Base-by-base conservation (phyloP, 2,797 vertebrate genomes). In the Ataeniobius toweri region DNA sequence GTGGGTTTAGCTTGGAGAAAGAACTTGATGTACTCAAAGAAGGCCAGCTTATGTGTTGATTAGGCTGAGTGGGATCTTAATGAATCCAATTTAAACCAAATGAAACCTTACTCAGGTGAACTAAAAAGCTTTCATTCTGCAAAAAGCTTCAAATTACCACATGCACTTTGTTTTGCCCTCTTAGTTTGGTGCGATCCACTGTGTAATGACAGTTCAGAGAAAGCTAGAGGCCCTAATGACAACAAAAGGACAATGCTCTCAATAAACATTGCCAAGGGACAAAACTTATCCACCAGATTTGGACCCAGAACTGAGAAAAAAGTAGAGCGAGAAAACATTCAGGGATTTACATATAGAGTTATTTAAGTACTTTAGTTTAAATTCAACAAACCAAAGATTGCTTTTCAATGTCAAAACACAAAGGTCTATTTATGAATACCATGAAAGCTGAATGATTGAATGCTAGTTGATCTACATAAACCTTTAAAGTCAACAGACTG, bases 401-500 rank as follows among this genome's bases (percentile, higher is more conserved):
- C 26, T 68, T 26, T 46, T 14, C 2, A 68, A n/a, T 26, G 6
- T 46, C 24, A 69, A 46, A 48, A 69, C 13, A 48, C 67, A 69
- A 48, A 69, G n/a, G 3, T 26, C 13, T 8, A 8, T 69, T 69
- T 22, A 46, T 46, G n/a, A n/a, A 16, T 69, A 48, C 6, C 41
- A 46, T 69, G 13, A 48, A 46, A 69, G 16, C 9, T 50, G 14
- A 46, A 61, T 28, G 51, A 26, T 26, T n/a, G 61, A 88, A 71
- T 46, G 51, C 18, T 1, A 44, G 79, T 80, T 79, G 77, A 86
- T 78, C 78, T 46, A 73, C 75, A 13, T 74, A 80, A 80, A 83
- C 74, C 80, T 44, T 71, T 73, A 77, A 81, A 88, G 44, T 83
- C 82, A 86, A 89, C 79, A 90, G 58, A 71, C 59, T 12, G 8